Evolutionary conservation across 1,140 invertebrate genomes (phyloP), one percentile per base, ranked within the genome.

Genomic region (Eumaeus atala): DNA sequence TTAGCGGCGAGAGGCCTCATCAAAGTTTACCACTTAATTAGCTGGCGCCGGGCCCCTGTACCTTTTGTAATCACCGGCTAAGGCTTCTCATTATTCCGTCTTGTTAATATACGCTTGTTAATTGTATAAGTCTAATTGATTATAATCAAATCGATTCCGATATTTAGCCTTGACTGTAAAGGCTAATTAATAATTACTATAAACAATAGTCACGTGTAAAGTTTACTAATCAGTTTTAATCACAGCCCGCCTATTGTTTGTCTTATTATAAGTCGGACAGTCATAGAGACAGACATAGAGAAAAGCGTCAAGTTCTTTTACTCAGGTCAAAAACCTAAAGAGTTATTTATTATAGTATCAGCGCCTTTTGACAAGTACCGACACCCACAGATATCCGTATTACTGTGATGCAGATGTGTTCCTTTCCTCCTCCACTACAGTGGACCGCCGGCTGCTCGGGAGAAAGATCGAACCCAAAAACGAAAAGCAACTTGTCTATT

Each of bases 1-100:
- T 87, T 86, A 86, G 84, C 74, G 72, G 84, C 76, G 72, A 66
- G 69, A 70, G 76, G 70, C 66, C 62, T 85, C 81, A 84, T 85
- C 79, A 84, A 87, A 87, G 83, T 87, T 87, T 86, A 86, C 85
- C 82, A 82, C 80, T 87, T 87, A 86, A 87, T 87, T 87, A 87
- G 82, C 74, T 78, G 67, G 66, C 71, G 63, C 67, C 65, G 12
- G 17, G 69, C 59, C 61, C 72, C 72, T 68, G 68, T 63, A 71
- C 70, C 77, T 79, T 77, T 79, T 54, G 47, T 58, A 54, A 61
- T 51, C 59, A 55, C 47, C 49, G 58, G 53, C 54, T 60, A 60
- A 60, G 53, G 58, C 49, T 56, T 60, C 58, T 60, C 53, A 47
- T 56, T 56, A 60, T 48, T 56, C 40, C 37, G 54, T 55, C 38